A percentile compares a stretch with the other conserved stretches of the same genome.
Evolutionary conservation across 2,113 vertebrate genomes (phyloP).

Genomic region (Lepidothrix coronata): DNA sequence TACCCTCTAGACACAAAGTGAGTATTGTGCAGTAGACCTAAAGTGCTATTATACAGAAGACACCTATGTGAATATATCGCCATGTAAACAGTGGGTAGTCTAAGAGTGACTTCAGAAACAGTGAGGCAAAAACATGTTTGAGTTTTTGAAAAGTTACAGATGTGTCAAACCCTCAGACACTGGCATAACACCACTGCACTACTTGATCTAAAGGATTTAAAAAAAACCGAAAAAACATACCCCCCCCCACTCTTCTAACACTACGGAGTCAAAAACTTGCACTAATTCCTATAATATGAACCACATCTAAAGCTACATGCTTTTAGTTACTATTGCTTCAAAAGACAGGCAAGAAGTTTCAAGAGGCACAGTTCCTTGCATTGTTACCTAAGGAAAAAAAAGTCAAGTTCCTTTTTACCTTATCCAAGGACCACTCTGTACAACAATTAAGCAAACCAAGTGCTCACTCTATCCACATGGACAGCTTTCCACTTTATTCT

Average conservation of each 20-base stretch:
- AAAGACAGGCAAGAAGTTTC: not conserved
- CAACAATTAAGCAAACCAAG: not conserved
- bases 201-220: not conserved
- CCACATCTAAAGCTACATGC: not conserved
- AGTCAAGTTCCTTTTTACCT: not conserved
- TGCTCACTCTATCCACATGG: not conserved
- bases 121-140: not conserved
- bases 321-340: not conserved
- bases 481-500: not conserved
- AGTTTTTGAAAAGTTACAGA: not conserved
- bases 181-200: not conserved
- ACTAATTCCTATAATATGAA: not conserved
- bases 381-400: not conserved
- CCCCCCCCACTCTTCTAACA: not conserved
- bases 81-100: accelerated
- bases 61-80: not conserved
- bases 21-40: not conserved
- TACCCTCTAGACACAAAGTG: not conserved
- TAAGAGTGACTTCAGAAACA: not conserved
- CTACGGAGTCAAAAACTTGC: not conserved
- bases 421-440: not conserved
- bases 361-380: not conserved
- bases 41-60: not conserved
- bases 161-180: not conserved
- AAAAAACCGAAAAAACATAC: not conserved